phyloP scores from a whole-genome alignment of 2,113 vertebrate genomes.

The Budorcas taxicolor region DNA sequence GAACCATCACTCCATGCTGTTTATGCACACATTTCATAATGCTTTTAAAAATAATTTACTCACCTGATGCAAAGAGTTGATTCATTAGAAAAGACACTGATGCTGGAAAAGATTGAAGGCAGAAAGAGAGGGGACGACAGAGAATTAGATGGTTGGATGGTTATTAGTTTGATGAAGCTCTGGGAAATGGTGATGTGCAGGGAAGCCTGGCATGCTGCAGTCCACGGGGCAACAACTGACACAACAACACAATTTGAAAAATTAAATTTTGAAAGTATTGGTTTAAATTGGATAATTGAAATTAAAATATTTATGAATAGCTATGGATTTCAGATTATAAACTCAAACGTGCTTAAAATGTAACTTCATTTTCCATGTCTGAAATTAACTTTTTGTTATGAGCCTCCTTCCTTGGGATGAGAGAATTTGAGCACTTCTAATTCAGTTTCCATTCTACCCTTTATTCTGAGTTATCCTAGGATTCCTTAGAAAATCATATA shows the following conservation, averaged over 20 bases:
- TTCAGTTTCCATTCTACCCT: neutral
- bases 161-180: neutral
- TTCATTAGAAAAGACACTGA: neutral
- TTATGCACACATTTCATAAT: neutral
- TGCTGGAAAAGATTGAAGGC: neutral
- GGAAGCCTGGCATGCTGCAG: neutral
- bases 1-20: neutral
- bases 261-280: constrained; percentile 1
- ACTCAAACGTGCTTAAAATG: neutral
- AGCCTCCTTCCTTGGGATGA: neutral
- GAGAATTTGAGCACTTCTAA: neutral
- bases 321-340: neutral
- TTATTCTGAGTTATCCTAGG: neutral
- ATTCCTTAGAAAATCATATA: neutral
- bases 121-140: neutral
- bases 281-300: neutral
- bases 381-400: neutral
- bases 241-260: neutral
- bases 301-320: neutral
- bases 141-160: neutral
- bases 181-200: neutral
- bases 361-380: neutral
- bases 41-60: neutral
- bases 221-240: neutral
- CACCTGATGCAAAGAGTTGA: neutral